Conservation (phyloP, 2,113 vertebrate genomes). For the Scophthalmus maximus region DNA sequence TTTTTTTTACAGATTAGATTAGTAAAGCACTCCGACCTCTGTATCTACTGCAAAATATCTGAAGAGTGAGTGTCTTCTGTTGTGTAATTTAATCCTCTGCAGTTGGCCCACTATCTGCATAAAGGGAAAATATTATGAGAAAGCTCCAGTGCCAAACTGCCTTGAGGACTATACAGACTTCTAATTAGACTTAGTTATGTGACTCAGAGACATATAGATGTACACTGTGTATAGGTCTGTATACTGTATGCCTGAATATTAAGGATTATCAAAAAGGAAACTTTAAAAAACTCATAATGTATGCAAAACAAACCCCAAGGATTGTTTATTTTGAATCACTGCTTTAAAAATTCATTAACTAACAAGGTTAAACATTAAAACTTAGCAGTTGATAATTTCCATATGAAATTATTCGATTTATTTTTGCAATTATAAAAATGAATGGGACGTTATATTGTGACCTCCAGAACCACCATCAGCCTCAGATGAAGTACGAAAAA, state of each 20-base stretch:
- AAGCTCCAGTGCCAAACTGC: not conserved
- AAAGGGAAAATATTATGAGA: slow-evolving; percentile 7
- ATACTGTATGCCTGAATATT: not conserved
- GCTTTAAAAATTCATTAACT: slow-evolving; percentile 29
- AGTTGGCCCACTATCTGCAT: slow-evolving; percentile 16
- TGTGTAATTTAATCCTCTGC: slow-evolving; percentile 7
- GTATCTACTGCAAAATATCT: not conserved
- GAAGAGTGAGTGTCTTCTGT: not conserved
- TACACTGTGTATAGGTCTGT: not conserved
- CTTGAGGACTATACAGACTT: slow-evolving; percentile 4
- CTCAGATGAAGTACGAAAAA: not conserved
- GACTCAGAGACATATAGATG: slow-evolving; percentile 16
- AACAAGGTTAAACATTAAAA: slow-evolving; percentile 51
- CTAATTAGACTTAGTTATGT: slow-evolving; percentile 1
- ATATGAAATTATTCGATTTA: slow-evolving; percentile 39
- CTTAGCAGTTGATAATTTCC: slow-evolving; percentile 35
- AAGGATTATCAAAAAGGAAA: slow-evolving; percentile 19
- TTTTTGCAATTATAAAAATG: slow-evolving; percentile 32
- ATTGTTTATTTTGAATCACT: slow-evolving; percentile 33
- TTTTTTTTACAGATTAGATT: not conserved
- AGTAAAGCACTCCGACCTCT: not conserved
- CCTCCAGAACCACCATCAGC: slow-evolving; percentile 8
- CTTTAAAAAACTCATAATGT: slow-evolving; percentile 8
- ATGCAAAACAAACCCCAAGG: slow-evolving; percentile 30
- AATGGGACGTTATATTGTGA: slow-evolving; percentile 21